Evolutionary conservation across 2,888 invertebrate genomes (phyloP), one percentile per base, ranked within the genome.

Genomic region (Sesia apiformis): DNA sequence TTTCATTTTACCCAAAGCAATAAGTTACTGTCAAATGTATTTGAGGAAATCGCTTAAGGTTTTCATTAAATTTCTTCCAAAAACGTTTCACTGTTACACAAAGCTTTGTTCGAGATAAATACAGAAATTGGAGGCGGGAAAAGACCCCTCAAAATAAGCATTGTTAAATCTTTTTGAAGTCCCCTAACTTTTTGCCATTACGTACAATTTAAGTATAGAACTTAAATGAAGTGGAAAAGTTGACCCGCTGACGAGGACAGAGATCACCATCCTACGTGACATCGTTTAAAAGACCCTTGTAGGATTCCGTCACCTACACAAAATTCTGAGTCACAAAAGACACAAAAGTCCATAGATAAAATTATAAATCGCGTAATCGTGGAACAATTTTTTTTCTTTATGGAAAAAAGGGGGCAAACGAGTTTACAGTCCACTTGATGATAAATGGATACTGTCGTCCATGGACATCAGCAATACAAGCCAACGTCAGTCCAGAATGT

Each of bases 151-250:
- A 77, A 82, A 86, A 85, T 82, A 83, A 84, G 83, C 83, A 84
- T 86, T 87, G 87, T 87, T 86, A 87, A 86, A 86, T 86, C 86
- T 87, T 87, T 79, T 79, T 78, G 75, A 81, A 83, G 78, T 80
- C 71, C 63, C 76, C 53, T 67, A 86, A 88, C 83, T 86, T 87
- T 83, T 72, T 71, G 76, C 80, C 83, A 83, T 88, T 84, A 82
- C 76, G 81, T 81, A 81, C 81, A 79, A 81, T 84, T 84, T 86
- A 84, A 87, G 84, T 77, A 81, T 75, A 78, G 78, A 87, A 88
- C 84, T 87, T 86, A 86, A 88, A 87, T 87, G 85, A 88, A 88
- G 86, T 84, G 80, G 83, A 82, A 84, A 87, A 87, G 84, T 87
- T 86, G 81, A 81, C 84, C 81, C 71, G 74, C 66, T 8, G 46